phyloP scores from a whole-genome alignment of 2,797 vertebrate genomes.

The Caiman crocodilus region DNA sequence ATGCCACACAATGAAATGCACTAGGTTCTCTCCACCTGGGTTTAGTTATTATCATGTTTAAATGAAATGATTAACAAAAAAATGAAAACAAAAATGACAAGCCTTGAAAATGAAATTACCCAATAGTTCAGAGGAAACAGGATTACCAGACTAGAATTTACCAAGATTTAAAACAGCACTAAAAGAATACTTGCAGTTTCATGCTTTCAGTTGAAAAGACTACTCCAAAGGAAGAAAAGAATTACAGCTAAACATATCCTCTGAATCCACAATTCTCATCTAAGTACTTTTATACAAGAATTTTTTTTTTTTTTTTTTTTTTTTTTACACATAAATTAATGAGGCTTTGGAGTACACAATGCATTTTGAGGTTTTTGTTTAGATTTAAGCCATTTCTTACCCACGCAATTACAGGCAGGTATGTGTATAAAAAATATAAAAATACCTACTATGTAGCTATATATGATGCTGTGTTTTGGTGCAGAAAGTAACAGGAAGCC shows the following conservation, averaged over 20 bases:
- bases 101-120: rapidly evolving
- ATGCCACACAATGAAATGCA: background rate
- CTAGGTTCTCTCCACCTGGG: background rate
- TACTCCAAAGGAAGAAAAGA: background rate
- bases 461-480: background rate
- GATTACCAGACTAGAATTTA: background rate
- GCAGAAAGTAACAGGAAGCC: background rate
- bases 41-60: background rate
- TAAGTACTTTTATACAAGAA: background rate
- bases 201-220: background rate
- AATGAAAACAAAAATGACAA: background rate
- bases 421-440: background rate
- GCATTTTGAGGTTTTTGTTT: background rate
- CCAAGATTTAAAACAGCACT: rapidly evolving
- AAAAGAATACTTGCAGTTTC: background rate
- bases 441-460: rapidly evolving
- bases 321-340: rapidly evolving
- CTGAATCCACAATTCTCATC: rapidly evolving
- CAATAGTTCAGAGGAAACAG: background rate
- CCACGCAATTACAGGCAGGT: background rate
- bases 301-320: too few species aligned
- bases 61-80: background rate
- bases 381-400: background rate
- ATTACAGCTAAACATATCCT: background rate
- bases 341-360: rapidly evolving